Conservation (phyloP, 2,113 vertebrate genomes). For the Colossoma macropomum region DNA sequence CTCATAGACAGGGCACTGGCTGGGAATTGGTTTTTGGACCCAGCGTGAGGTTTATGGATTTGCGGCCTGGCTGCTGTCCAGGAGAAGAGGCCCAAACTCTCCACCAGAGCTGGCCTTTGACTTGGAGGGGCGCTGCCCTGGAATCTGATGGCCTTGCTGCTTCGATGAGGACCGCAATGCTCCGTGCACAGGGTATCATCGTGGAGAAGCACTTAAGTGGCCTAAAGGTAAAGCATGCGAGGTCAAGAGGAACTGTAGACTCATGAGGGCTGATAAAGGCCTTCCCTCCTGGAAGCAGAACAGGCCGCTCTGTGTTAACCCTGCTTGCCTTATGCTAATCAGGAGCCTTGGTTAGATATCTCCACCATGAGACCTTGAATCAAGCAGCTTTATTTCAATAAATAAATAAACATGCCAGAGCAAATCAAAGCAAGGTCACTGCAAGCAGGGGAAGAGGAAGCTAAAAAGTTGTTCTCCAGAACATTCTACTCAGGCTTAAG, state of each 20-base stretch:
- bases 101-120: constrained; percentile 23
- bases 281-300: neutral
- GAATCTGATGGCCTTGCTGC: neutral
- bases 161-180: neutral
- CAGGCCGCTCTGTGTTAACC: constrained; percentile 53
- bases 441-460: constrained; percentile 4
- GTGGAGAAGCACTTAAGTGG: neutral
- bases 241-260: neutral
- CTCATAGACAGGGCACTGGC: neutral
- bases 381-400: constrained; percentile 71
- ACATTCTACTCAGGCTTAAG: constrained; percentile 25
- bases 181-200: neutral
- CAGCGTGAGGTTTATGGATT: constrained; percentile 33
- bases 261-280: constrained; percentile 52
- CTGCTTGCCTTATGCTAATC: constrained; percentile 65
- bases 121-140: neutral
- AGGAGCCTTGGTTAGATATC: constrained; percentile 55
- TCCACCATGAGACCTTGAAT: constrained; percentile 69
- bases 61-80: constrained; percentile 2
- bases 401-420: constrained; percentile 72
- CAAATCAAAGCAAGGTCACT: constrained; percentile 63
- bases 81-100: constrained; percentile 6
- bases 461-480: constrained; percentile 29
- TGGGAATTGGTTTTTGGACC: neutral
- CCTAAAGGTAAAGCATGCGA: constrained; percentile 24